Evolutionary conservation across 1,140 invertebrate species (phyloP), one percentile per base, ranked within the genome.

Genomic region (Euwallacea similis): DNA sequence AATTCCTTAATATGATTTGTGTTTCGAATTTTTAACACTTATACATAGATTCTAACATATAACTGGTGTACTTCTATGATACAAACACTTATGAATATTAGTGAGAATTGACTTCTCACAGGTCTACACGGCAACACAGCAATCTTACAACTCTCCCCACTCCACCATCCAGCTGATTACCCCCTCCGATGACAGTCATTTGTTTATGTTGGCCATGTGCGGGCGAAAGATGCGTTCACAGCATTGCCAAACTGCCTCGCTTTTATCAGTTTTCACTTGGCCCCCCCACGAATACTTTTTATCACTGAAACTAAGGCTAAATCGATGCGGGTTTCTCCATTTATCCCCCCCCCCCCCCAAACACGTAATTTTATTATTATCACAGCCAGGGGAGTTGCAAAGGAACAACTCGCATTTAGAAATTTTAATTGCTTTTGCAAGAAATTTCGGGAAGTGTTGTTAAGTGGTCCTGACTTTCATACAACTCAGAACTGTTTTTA

Each of bases 131-230:
- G 46, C 46, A 50, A 50, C 46, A 0, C 9, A 10, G 46, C 46
- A 11, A 4, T 50, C 46, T 13, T 13, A 50, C 9, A 11, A 11
- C 46, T 11, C 9, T 50, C 9, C 46, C 58, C 66, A 59, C 46
- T 58, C 58, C 59, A 41, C 66, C 56, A 8, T 42, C 44, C 66
- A 69, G 66, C 68, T 70, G 68, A 63, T 70, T 63, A 70, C 68
- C 55, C 42, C 66, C 66, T 33, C 56, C 66, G 43, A 44, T 56
- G 44, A 42, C 15, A 6, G 42, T 61, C 68, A 70, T 70, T 70
- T 70, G 68, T 70, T 70, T 70, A 70, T 70, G 60, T 70, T 60
- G 68, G 59, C 68, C 68, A 70, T 70, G 68, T 70, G 68, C 66
- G 59, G 66, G 66, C 47, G 59, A 63, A 61, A 55, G 68, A 70